Conservation (phyloP, 1,140 invertebrate species). For the Heliconius hermathena region DNA sequence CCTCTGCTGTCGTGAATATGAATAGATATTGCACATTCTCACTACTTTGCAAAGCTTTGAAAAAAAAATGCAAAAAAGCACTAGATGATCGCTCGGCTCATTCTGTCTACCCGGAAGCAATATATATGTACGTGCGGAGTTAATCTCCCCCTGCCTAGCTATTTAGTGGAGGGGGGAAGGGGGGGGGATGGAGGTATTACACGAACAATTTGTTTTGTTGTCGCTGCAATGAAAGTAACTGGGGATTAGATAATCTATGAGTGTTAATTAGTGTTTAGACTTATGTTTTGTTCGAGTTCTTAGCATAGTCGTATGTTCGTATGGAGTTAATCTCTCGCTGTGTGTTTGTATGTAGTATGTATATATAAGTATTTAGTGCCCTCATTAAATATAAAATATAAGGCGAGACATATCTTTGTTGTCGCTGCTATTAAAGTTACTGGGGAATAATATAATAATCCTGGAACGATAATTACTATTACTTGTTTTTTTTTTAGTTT, state of each 20-base stretch:
- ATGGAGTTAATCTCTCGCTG: no score
- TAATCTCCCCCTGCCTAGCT: slow-evolving; percentile 28
- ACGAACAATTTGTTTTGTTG: slow-evolving; percentile 22
- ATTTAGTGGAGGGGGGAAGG: slow-evolving; percentile 8
- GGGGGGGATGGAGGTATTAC: background rate
- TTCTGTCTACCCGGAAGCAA: slow-evolving; percentile 27
- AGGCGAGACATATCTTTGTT: no score
- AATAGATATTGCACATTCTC: slow-evolving; percentile 18
- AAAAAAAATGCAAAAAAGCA: slow-evolving; percentile 11
- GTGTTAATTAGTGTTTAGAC: background rate
- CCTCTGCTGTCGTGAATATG: slow-evolving; percentile 3
- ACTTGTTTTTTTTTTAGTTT: no score
- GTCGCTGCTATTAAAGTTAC: no score
- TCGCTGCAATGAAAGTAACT: background rate
- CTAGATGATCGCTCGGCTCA: slow-evolving; percentile 20
- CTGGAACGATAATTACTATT: no score
- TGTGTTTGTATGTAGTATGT: no score
- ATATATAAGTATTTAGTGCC: no score
- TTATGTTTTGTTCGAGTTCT: background rate
- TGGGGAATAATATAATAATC: no score
- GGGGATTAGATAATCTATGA: slow-evolving; percentile 15
- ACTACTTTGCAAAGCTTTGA: slow-evolving; percentile 3
- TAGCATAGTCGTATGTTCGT: no score
- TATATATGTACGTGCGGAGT: slow-evolving; percentile 22
- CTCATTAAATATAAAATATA: no score